These are phyloP conservation scores for Ursus arctos DNA, from an alignment of 2,113 vertebrate genomes.

Conservation along the genomic window DNA sequence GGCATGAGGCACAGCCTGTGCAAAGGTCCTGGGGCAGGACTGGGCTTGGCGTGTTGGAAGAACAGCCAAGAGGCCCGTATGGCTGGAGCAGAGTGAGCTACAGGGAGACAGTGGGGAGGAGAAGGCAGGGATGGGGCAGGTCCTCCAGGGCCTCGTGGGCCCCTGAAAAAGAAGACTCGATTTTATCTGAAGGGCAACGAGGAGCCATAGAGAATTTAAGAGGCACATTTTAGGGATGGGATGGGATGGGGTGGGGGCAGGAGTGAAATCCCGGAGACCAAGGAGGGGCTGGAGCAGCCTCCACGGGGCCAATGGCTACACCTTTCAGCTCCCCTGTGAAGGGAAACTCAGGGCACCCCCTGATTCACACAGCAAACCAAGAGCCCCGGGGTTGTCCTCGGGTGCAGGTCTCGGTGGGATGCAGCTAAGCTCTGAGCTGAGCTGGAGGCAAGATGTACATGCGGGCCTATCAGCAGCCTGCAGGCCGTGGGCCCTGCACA, in stretches of 20 bases:
- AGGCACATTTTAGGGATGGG: background rate
- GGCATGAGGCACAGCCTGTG: background rate
- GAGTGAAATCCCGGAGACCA: background rate
- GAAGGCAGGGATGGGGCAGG: background rate
- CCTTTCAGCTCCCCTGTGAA: background rate
- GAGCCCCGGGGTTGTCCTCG: background rate
- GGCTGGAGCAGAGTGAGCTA: background rate
- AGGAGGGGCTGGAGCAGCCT: background rate
- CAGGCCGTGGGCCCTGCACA: background rate
- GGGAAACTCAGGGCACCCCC: background rate
- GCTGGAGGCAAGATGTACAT: background rate
- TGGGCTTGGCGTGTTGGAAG: rapidly evolving
- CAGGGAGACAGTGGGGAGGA: background rate
- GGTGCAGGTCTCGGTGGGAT: rapidly evolving
- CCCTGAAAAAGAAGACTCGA: background rate
- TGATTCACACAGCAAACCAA: background rate
- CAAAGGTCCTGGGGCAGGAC: constrained; percentile 20
- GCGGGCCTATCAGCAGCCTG: rapidly evolving
- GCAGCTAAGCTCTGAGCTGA: background rate
- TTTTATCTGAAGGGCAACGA: background rate
- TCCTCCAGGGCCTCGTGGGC: background rate
- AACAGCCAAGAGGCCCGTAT: rapidly evolving
- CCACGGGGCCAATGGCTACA: background rate
- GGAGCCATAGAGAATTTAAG: background rate
- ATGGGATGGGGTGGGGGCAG: background rate